Evolutionary conservation across 2,888 invertebrate genomes (phyloP).

Genomic region (Atethmia centrago): DNA sequence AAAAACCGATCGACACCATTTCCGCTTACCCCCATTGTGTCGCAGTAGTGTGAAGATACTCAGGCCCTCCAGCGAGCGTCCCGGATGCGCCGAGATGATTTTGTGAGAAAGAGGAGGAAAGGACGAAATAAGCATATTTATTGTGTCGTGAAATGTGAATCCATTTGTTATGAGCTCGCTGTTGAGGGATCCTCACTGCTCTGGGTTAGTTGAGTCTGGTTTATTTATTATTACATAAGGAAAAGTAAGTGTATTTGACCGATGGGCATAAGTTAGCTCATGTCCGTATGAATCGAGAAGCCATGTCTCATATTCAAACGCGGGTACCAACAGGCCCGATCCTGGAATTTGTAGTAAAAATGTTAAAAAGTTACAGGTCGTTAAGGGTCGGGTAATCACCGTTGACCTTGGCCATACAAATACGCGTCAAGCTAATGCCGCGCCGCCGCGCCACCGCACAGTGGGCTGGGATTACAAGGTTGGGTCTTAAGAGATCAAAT

Average conservation of each 20-base stretch:
- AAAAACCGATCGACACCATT: neutral
- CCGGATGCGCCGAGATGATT: slow-evolving; percentile 42
- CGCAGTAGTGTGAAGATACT: slow-evolving; percentile 17
- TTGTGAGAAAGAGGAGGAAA: slow-evolving; percentile 59
- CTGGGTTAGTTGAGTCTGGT: neutral
- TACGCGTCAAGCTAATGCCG: no score
- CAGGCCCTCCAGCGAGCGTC: neutral
- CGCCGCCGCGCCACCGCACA: no score
- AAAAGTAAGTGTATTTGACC: slow-evolving; percentile 15
- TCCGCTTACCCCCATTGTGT: slow-evolving; percentile 13
- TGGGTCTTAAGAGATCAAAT: no score
- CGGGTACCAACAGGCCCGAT: no score
- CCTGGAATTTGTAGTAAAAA: no score
- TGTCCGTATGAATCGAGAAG: no score
- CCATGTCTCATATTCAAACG: no score
- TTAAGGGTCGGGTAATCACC: no score
- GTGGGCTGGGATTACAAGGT: no score
- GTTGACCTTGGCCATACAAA: no score
- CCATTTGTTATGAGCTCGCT: slow-evolving; percentile 59
- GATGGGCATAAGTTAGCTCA: no score
- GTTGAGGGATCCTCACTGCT: neutral
- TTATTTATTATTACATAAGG: slow-evolving; percentile 7
- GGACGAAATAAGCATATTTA: slow-evolving; percentile 66
- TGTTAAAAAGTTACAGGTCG: no score
- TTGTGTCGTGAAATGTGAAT: slow-evolving; percentile 62